Evolutionary conservation across 1,140 invertebrate genomes (phyloP).

Genomic region (Nasonia giraulti): DNA sequence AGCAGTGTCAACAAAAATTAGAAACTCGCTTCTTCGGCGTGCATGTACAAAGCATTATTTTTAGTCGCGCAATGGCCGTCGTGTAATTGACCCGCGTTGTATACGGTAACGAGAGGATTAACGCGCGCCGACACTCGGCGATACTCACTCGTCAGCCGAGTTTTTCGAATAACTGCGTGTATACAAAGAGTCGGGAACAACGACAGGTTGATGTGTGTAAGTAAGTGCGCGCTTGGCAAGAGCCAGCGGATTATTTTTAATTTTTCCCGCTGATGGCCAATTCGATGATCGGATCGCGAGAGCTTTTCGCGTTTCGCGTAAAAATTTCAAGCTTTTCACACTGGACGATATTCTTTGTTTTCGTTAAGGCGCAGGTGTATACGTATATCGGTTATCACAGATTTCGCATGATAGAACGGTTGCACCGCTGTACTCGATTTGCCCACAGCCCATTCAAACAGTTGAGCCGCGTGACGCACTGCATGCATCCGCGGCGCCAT

Average conservation of each 20-base stretch:
- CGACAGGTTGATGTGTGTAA: background rate
- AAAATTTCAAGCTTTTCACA: background rate
- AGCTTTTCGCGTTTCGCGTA: background rate
- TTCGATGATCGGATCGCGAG: conserved; percentile 25
- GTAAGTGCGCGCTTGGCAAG: conserved; percentile 34
- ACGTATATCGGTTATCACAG: background rate
- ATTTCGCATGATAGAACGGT: too few relatives aligned
- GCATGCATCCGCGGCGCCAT: too few relatives aligned
- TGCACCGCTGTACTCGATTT: too few relatives aligned
- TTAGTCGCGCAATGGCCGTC: background rate
- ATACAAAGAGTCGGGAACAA: background rate
- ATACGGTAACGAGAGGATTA: background rate
- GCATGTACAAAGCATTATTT: conserved; percentile 22
- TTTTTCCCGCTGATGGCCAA: conserved; percentile 35
- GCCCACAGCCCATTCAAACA: too few relatives aligned
- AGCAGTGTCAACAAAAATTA: conserved; percentile 42
- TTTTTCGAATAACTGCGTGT: background rate
- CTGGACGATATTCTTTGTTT: background rate
- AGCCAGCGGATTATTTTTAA: conserved; percentile 34
- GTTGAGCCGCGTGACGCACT: too few relatives aligned
- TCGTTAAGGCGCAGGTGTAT: background rate
- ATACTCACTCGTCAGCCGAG: background rate
- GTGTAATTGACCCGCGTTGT: background rate
- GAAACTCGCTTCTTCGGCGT: conserved; percentile 16
- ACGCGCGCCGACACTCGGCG: background rate